Conservation (phyloP, 2,113 vertebrate species). For the Lichenostomus cassidix region DNA sequence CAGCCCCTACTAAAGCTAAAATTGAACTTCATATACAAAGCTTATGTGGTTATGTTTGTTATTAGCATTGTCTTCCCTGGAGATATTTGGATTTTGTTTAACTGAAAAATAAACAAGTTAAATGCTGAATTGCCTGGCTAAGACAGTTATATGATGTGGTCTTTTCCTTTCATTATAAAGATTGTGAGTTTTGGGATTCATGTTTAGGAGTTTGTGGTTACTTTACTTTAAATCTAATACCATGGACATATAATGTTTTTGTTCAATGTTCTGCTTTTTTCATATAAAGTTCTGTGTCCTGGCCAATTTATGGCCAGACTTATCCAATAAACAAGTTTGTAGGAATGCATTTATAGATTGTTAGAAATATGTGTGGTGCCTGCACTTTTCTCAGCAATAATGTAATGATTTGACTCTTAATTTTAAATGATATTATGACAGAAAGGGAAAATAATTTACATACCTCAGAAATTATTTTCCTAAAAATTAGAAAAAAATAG, state of each 20-base stretch:
- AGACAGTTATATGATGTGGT: conserved; percentile 64
- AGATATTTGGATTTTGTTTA: conserved; percentile 68
- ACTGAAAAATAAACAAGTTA: conserved; percentile 68
- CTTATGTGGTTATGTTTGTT: conserved; percentile 58
- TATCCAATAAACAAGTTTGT: conserved; percentile 66
- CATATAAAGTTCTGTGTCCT: conserved; percentile 55
- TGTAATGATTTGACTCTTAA: conserved; percentile 3
- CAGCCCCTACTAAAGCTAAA: conserved; percentile 57
- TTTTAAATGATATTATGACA: conserved; percentile 15
- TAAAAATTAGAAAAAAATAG: background rate
- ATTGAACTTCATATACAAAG: conserved; percentile 64
- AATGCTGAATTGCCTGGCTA: conserved; percentile 33
- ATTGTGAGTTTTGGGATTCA: conserved; percentile 47
- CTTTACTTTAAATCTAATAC: conserved; percentile 56
- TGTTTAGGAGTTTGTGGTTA: conserved; percentile 52
- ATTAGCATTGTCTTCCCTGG: conserved; percentile 65
- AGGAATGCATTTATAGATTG: conserved; percentile 65
- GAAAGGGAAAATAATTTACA: background rate
- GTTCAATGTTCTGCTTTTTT: conserved; percentile 49
- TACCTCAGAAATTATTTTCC: background rate
- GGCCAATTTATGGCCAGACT: conserved; percentile 54
- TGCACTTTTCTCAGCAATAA: conserved; percentile 17
- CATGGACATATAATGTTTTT: conserved; percentile 12
- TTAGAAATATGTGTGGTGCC: conserved; percentile 59
- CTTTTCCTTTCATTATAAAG: conserved; percentile 56